Percentiles rank a stretch among this genome's conserved stretches.
These are phyloP conservation scores for Benitochromis conjunctus DNA, from an alignment of 2,113 vertebrate genomes.

Conservation along the genomic window DNA sequence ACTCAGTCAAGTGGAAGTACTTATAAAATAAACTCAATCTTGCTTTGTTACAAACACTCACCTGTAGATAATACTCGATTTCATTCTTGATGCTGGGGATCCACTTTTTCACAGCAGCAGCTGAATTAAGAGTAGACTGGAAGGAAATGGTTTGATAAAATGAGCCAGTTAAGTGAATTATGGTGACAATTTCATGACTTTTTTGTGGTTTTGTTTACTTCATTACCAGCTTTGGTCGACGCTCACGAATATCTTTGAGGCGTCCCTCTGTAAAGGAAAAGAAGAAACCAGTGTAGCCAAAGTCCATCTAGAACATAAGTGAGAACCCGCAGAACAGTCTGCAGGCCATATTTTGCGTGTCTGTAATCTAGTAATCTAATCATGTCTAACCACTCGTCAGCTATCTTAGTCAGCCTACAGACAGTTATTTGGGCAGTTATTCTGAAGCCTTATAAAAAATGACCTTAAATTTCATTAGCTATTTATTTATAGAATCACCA, in stretches of 20 bases:
- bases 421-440: not conserved
- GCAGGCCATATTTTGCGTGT: not conserved
- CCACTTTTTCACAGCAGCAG: slow-evolving; percentile 75
- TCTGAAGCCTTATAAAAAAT: not conserved
- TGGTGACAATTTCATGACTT: not conserved
- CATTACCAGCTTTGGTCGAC: slow-evolving; percentile 76
- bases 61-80: slow-evolving; percentile 78
- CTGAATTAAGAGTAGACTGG: slow-evolving; percentile 70
- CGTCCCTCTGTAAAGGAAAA: slow-evolving; percentile 68
- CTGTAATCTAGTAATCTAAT: not conserved
- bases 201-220: not conserved
- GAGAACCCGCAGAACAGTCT: not conserved
- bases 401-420: not conserved
- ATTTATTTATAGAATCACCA: not conserved
- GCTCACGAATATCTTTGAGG: slow-evolving; percentile 60
- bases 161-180: not conserved
- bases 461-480: not conserved
- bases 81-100: slow-evolving; percentile 79
- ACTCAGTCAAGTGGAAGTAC: not conserved
- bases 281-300: not conserved
- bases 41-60: not conserved
- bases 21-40: not conserved
- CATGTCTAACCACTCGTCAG: not conserved
- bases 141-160: not conserved
- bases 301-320: not conserved